These are phyloP conservation scores for Oreocharis arfaki DNA, from an alignment of 2,113 vertebrate genomes.

Conservation along the genomic window DNA sequence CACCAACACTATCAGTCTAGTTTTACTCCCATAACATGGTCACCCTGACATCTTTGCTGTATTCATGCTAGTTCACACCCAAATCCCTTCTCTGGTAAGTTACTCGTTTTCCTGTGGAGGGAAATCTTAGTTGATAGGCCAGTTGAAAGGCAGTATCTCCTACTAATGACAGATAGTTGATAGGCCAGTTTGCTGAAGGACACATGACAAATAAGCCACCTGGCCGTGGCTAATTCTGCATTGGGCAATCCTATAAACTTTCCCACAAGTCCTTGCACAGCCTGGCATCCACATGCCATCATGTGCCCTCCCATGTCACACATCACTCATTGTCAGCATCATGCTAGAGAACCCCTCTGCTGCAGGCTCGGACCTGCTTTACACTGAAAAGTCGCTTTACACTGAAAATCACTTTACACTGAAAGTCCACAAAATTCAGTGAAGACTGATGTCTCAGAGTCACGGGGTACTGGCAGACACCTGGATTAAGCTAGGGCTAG, in stretches of 20 bases:
- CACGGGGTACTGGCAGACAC: background rate
- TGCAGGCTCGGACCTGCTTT: background rate
- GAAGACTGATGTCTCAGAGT: background rate
- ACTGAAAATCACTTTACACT: background rate
- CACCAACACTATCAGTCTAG: background rate
- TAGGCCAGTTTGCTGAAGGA: background rate
- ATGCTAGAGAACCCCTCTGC: background rate
- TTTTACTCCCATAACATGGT: background rate
- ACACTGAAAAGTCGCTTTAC: background rate
- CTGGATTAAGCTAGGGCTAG: background rate
- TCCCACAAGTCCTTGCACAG: background rate
- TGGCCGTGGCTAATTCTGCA: background rate
- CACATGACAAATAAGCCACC: background rate
- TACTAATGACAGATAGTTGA: too few species aligned
- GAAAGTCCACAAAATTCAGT: background rate
- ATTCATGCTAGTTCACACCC: background rate
- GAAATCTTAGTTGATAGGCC: background rate
- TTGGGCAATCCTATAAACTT: background rate
- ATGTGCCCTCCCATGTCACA: background rate
- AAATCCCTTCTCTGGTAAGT: background rate
- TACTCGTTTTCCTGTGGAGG: background rate
- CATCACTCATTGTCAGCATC: background rate
- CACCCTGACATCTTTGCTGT: background rate
- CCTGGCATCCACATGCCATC: background rate
- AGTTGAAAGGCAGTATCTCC: too few species aligned